Evolutionary conservation across 2,113 vertebrate genomes (phyloP).

Genomic region (Thinocorus orbignyianus): DNA sequence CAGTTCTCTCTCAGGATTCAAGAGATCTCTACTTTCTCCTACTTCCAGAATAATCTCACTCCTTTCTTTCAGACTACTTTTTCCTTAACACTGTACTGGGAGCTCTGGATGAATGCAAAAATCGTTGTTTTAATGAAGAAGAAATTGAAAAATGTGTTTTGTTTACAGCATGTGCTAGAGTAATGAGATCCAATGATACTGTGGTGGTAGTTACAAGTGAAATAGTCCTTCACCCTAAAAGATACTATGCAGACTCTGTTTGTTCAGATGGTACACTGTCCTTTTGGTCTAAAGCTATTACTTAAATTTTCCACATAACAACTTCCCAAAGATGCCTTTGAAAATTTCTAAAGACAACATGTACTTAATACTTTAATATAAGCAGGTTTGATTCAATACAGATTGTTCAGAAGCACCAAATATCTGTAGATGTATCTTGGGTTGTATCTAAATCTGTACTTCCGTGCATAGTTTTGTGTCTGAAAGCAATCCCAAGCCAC

Average conservation of each 20-base stretch:
- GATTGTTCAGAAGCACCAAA: constrained; percentile 63
- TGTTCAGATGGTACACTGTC: constrained; percentile 74
- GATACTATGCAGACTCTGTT: constrained; percentile 61
- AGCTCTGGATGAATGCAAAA: not conserved
- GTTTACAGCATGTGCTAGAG: not conserved
- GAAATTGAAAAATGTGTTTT: constrained; percentile 14
- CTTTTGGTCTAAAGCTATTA: constrained; percentile 67
- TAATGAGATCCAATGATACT: not conserved
- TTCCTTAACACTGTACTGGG: not conserved
- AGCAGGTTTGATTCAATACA: constrained; percentile 70
- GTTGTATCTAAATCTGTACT: constrained; percentile 77
- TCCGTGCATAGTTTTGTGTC: constrained; percentile 70
- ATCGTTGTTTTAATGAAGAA: not conserved
- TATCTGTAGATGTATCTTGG: constrained; percentile 64
- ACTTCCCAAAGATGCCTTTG: constrained; percentile 76
- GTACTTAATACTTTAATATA: constrained; percentile 78
- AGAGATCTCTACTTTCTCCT: not conserved
- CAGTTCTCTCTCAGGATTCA: not conserved
- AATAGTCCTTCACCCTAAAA: constrained; percentile 37
- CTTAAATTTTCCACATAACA: constrained; percentile 74
- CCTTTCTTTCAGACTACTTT: not conserved
- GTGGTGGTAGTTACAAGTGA: constrained; percentile 14
- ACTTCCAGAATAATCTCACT: not conserved
- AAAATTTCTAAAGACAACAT: constrained; percentile 76
- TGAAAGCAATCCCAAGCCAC: constrained; percentile 64